Evolutionary conservation across 2,888 invertebrate species (phyloP).

Genomic region (Drosophila atripex): DNA sequence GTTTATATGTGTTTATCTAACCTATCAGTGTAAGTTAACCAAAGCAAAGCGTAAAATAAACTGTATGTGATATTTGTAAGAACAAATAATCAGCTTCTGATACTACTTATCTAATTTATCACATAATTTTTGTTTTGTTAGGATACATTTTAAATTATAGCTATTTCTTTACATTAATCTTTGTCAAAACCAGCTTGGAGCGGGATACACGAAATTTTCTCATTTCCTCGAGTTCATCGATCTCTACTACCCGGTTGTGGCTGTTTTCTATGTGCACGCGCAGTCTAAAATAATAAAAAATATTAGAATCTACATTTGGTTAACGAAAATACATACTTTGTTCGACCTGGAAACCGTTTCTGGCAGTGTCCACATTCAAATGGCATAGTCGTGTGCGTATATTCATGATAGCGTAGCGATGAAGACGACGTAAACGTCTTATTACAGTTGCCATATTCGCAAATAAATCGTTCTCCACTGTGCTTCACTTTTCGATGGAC

Average conservation of each 20-base stretch:
- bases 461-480: slow-evolving; percentile 64
- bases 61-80: slow-evolving; percentile 75
- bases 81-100: neutral
- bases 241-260: slow-evolving; percentile 53
- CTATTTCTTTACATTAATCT: neutral
- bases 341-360: slow-evolving; percentile 67
- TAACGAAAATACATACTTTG: slow-evolving; percentile 56
- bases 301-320: neutral
- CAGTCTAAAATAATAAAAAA: slow-evolving; percentile 47
- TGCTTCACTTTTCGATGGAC: slow-evolving; percentile 71
- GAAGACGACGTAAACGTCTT: slow-evolving; percentile 72
- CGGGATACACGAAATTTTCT: slow-evolving; percentile 67
- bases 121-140: neutral
- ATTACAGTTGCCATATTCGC: slow-evolving; percentile 63
- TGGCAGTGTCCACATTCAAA: slow-evolving; percentile 71
- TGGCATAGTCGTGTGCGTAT: slow-evolving; percentile 68
- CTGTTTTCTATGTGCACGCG: slow-evolving; percentile 64
- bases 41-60: slow-evolving; percentile 67
- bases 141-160: neutral
- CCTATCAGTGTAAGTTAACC: slow-evolving; percentile 63
- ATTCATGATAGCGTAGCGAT: slow-evolving; percentile 74
- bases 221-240: slow-evolving; percentile 70
- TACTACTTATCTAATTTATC: neutral
- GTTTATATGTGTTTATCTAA: slow-evolving; percentile 41
- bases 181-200: slow-evolving; percentile 52